phyloP scores from a whole-genome alignment of 2,113 vertebrate genomes.

The Indicator indicator region DNA sequence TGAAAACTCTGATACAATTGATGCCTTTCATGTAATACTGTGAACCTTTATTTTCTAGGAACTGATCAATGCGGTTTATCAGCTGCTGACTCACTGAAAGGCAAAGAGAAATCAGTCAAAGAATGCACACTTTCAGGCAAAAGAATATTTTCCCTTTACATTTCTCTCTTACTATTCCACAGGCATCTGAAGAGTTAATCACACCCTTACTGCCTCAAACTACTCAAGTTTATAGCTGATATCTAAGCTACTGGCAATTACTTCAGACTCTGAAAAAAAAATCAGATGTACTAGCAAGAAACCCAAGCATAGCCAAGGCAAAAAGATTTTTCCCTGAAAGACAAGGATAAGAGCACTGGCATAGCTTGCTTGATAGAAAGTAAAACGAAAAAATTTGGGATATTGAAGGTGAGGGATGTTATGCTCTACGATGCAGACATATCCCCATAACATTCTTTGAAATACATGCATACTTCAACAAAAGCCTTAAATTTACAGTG shows the following conservation, averaged over 20 bases:
- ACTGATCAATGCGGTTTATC: conserved; percentile 87
- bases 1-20: conserved; percentile 87
- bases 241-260: neutral
- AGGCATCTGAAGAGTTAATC: neutral
- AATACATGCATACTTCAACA: neutral
- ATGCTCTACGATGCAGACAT: neutral
- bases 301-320: neutral
- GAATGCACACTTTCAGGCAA: neutral
- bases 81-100: conserved; percentile 89
- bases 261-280: neutral
- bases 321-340: neutral
- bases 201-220: neutral
- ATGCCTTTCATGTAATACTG: conserved; percentile 93
- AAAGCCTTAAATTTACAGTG: neutral
- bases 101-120: conserved; percentile 39
- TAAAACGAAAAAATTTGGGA: neutral
- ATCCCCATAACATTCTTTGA: neutral
- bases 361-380: neutral
- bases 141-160: neutral
- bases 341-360: neutral
- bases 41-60: conserved; percentile 86
- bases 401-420: neutral
- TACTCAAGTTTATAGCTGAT: neutral
- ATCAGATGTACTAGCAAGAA: neutral
- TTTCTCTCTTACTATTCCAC: neutral